Conservation (phyloP, 2,797 vertebrate genomes). For the Ptychobarbus kaznakovi region DNA sequence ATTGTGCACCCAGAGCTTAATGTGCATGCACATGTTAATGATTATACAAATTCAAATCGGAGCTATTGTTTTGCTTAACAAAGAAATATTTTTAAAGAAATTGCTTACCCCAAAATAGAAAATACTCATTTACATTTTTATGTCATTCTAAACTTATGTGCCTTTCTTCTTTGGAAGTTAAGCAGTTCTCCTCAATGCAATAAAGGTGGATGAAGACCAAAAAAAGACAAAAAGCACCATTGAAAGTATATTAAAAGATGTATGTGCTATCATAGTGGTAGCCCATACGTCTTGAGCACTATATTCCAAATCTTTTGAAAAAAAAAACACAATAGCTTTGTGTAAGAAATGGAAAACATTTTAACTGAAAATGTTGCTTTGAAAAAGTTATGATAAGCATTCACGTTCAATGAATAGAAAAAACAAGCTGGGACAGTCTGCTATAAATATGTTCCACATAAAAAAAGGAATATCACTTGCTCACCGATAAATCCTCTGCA, state of each 20-base stretch:
- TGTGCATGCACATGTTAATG: conserved; percentile 31
- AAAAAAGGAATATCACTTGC: not conserved
- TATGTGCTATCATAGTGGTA: not conserved
- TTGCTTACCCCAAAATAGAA: not conserved
- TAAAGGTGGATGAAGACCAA: not conserved
- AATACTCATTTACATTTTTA: not conserved
- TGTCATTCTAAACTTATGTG: not conserved
- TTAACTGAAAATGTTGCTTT: conserved; percentile 4
- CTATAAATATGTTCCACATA: not conserved
- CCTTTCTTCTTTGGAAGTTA: not conserved
- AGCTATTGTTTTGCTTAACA: conserved; percentile 10
- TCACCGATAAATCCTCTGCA: not conserved
- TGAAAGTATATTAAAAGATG: not conserved
- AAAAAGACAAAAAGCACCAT: not conserved
- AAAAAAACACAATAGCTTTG: not conserved
- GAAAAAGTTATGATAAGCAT: not conserved
- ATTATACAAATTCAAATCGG: conserved; percentile 29
- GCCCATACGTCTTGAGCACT: too few species aligned
- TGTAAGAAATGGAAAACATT: not conserved
- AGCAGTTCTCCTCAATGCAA: not conserved
- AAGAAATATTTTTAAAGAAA: conserved; percentile 4
- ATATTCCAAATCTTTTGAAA: not conserved
- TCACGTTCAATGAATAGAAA: not conserved
- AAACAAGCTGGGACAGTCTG: not conserved
- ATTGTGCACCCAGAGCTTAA: conserved; percentile 9